Conservation (phyloP, 2,888 invertebrate species). For the Aproaerema taeniolella region DNA sequence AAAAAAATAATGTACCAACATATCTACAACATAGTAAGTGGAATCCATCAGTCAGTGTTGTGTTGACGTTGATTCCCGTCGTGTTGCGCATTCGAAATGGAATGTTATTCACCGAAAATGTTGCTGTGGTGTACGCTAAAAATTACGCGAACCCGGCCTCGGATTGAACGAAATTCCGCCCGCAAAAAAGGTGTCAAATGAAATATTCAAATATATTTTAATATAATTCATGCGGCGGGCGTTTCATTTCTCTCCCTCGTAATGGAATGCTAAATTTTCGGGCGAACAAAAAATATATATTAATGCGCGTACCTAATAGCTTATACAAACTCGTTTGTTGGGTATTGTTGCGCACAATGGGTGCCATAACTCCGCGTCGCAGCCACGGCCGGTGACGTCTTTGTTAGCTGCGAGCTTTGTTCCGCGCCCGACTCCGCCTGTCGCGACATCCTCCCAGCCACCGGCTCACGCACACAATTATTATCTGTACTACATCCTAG, state of each 20-base stretch:
- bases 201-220: constrained; percentile 79
- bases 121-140: constrained; percentile 69
- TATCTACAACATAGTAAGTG: constrained; percentile 51
- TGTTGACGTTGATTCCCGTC: constrained; percentile 72
- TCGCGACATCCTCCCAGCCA: constrained; percentile 49
- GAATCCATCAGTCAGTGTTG: constrained; percentile 65
- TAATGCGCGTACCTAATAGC: constrained; percentile 78
- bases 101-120: constrained; percentile 74
- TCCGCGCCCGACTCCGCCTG: constrained; percentile 62
- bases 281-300: constrained; percentile 78
- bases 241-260: constrained; percentile 78
- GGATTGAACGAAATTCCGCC: constrained; percentile 74
- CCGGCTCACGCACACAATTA: constrained; percentile 29
- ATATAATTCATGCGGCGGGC: constrained; percentile 78
- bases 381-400: constrained; percentile 76
- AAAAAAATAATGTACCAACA: constrained; percentile 67
- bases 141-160: constrained; percentile 64
- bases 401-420: constrained; percentile 73
- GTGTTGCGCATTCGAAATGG: constrained; percentile 71
- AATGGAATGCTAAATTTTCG: constrained; percentile 78
- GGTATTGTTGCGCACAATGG: constrained; percentile 78
- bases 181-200: constrained; percentile 78
- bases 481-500: constrained; percentile 19
- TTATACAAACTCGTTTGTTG: constrained; percentile 79
- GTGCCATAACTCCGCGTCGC: constrained; percentile 76